phyloP scores from a whole-genome alignment of 2,888 invertebrate genomes.

The Syritta pipiens region DNA sequence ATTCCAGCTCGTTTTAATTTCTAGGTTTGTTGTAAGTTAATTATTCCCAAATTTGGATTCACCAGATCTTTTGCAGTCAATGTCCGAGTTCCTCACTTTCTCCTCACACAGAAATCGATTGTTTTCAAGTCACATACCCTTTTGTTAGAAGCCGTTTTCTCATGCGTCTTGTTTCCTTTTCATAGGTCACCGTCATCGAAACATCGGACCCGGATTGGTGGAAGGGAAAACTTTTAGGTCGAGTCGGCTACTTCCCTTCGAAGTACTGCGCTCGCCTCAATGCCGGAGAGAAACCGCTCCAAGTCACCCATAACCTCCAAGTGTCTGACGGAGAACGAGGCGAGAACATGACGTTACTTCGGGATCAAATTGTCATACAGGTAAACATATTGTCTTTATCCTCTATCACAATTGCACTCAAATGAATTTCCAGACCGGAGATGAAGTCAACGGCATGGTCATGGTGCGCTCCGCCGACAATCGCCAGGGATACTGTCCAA shows the following conservation, averaged over 20 bases:
- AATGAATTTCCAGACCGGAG: slow-evolving; percentile 86
- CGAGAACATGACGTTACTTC: slow-evolving; percentile 87
- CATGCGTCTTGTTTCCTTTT: background rate
- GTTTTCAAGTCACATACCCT: too few species aligned
- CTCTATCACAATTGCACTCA: too few species aligned
- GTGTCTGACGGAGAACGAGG: slow-evolving; percentile 88
- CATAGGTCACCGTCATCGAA: slow-evolving; percentile 93
- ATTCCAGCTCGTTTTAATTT: too few species aligned
- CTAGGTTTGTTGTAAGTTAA: too few species aligned
- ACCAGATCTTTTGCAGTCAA: too few species aligned
- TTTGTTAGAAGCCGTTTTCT: background rate
- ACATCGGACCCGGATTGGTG: slow-evolving; percentile 98
- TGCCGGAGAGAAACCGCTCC: slow-evolving; percentile 93
- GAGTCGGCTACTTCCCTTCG: slow-evolving; percentile 95
- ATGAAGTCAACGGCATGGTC: slow-evolving; percentile 95
- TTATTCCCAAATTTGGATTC: too few species aligned
- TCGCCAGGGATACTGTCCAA: slow-evolving; percentile 95
- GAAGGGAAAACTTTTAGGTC: slow-evolving; percentile 96
- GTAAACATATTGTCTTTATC: slow-evolving; percentile 71
- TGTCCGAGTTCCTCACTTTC: too few species aligned
- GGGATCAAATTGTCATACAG: slow-evolving; percentile 96
- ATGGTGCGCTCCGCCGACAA: slow-evolving; percentile 96
- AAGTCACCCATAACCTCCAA: slow-evolving; percentile 93
- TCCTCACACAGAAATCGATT: too few species aligned
- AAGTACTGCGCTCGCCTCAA: slow-evolving; percentile 95